A percentile compares a stretch with the other conserved stretches of the same genome.
Conservation (phyloP, 2,797 vertebrate species). For the Macroramphosus scolopax region DNA sequence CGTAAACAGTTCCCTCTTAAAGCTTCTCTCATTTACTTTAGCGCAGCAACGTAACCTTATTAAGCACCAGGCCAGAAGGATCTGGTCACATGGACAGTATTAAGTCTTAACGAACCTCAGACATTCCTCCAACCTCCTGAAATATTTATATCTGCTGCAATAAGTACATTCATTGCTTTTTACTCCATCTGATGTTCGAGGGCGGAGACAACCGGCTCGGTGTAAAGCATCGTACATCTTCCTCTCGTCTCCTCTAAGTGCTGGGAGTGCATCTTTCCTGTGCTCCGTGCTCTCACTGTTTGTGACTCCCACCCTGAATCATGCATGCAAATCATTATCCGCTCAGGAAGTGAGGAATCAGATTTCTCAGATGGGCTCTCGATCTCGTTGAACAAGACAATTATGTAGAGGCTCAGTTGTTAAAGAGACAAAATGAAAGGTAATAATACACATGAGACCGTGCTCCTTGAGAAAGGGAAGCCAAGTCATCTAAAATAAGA, state of each 20-base stretch:
- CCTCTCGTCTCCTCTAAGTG: constrained; percentile 30
- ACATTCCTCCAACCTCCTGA: constrained; percentile 37
- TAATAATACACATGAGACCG: constrained; percentile 18
- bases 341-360: constrained; percentile 76
- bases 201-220: constrained; percentile 3
- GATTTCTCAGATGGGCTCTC: constrained; percentile 62
- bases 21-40: constrained; percentile 9
- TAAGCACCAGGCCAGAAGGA: constrained; percentile 2
- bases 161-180: constrained; percentile 36
- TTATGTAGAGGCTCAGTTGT: constrained; percentile 39
- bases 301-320: constrained; percentile 43
- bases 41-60: not conserved
- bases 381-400: constrained; percentile 45
- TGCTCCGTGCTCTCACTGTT: constrained; percentile 17
- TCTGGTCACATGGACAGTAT: constrained; percentile 28
- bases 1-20: constrained; percentile 29
- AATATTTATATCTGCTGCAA: constrained; percentile 41
- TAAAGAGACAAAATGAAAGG: constrained; percentile 34
- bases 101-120: constrained; percentile 20
- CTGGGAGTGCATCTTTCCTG: constrained; percentile 31
- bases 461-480: too few relatives aligned
- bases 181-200: constrained; percentile 10
- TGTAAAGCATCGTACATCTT: constrained; percentile 13
- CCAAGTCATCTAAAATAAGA: constrained; percentile 11
- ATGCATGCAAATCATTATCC: constrained; percentile 74